phyloP scores from a whole-genome alignment of 2,888 invertebrate genomes.

The Dugesia japonica region DNA sequence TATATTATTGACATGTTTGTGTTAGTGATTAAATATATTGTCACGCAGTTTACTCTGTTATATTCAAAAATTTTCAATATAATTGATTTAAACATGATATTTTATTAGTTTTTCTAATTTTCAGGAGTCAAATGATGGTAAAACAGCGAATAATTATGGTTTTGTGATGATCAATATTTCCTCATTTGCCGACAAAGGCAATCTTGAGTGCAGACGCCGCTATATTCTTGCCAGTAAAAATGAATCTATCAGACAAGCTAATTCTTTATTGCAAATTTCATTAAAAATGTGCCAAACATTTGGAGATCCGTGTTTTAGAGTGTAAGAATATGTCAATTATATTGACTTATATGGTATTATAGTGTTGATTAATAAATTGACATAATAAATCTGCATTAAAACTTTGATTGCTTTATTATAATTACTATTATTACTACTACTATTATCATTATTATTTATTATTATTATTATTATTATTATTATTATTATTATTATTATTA shows the following conservation, averaged over 20 bases:
- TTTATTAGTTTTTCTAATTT: too few species aligned
- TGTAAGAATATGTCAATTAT: neutral
- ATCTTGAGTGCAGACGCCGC: neutral
- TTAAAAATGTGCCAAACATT: neutral
- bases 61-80: too few species aligned
- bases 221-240: constrained; percentile 4
- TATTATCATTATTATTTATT: neutral
- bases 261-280: neutral
- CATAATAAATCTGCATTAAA: too few species aligned
- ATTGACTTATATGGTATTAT: too few species aligned
- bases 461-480: neutral
- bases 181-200: neutral
- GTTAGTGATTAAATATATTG: too few species aligned
- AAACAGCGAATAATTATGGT: neutral
- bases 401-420: too few species aligned
- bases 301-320: constrained; percentile 6
- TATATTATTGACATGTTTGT: too few species aligned
- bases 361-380: too few species aligned
- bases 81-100: too few species aligned
- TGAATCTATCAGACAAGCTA: neutral
- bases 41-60: too few species aligned
- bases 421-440: neutral
- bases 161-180: neutral
- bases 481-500: neutral
- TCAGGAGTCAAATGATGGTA: neutral